Evolutionary conservation across 2,113 vertebrate species (phyloP).

Genomic region (Gracilinanus agilis): DNA sequence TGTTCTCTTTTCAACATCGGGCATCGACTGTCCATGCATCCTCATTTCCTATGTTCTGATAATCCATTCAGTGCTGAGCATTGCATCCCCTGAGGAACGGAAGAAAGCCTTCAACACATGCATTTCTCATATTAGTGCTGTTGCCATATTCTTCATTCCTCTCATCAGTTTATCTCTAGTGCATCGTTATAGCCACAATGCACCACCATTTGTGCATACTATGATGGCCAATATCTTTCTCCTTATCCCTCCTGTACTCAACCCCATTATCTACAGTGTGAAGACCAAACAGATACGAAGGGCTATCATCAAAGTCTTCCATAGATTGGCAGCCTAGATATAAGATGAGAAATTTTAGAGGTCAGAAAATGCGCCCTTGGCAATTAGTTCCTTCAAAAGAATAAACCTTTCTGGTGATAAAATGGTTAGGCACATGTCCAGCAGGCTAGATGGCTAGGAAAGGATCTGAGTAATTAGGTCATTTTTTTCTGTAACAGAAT

Average conservation of each 20-base stretch:
- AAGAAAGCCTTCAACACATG: constrained; percentile 70
- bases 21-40: constrained; percentile 73
- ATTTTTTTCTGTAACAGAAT: background rate
- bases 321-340: too few relatives aligned
- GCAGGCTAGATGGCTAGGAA: background rate
- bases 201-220: constrained; percentile 70
- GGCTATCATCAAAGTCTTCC: constrained; percentile 54
- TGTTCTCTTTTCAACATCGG: constrained; percentile 68
- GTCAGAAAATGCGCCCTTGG: background rate
- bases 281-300: constrained; percentile 77
- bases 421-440: background rate
- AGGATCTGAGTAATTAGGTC: background rate
- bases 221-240: constrained; percentile 74
- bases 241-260: constrained; percentile 78
- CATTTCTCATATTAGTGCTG: constrained; percentile 56
- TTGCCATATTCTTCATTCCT: constrained; percentile 66
- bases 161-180: constrained; percentile 58
- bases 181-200: constrained; percentile 53
- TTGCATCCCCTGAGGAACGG: constrained; percentile 59
- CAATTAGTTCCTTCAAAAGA: background rate
- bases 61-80: constrained; percentile 69
- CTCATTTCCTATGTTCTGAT: constrained; percentile 74
- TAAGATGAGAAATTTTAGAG: background rate
- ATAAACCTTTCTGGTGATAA: background rate
- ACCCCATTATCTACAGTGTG: constrained; percentile 79